phyloP scores from a whole-genome alignment of 2,888 invertebrate genomes.

The Pherbina coryleti region DNA sequence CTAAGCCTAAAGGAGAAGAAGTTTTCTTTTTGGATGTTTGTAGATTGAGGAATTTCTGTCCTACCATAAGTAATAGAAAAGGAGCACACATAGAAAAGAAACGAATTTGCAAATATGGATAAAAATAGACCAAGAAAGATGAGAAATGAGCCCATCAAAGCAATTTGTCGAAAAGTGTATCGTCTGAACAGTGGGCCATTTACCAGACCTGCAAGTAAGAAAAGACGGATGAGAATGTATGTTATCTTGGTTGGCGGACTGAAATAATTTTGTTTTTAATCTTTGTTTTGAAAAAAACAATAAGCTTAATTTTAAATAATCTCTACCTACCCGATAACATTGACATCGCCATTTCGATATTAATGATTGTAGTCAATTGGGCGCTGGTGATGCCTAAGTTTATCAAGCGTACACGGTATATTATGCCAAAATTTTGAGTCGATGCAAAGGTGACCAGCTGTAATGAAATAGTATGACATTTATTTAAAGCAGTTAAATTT shows the following conservation, averaged over 20 bases:
- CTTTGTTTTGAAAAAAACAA: too few relatives aligned
- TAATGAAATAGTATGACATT: constrained; percentile 52
- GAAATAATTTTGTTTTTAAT: too few relatives aligned
- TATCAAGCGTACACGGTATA: constrained; percentile 76
- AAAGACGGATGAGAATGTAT: too few relatives aligned
- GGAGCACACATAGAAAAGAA: constrained; percentile 74
- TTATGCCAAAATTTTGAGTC: constrained; percentile 80
- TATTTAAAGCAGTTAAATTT: too few relatives aligned
- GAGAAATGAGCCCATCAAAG: constrained; percentile 74
- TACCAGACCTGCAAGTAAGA: constrained; percentile 68
- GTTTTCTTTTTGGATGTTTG: neutral
- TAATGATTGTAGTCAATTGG: constrained; percentile 79
- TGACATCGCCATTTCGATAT: constrained; percentile 78
- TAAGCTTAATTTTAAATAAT: too few relatives aligned
- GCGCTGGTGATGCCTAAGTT: constrained; percentile 75
- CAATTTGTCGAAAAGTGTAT: constrained; percentile 77
- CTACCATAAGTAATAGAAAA: constrained; percentile 78
- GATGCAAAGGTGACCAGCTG: constrained; percentile 78
- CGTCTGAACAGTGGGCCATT: constrained; percentile 80
- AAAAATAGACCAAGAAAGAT: constrained; percentile 74
- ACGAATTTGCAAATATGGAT: constrained; percentile 76
- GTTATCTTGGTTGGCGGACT: too few relatives aligned
- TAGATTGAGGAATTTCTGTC: neutral
- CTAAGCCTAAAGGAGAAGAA: constrained; percentile 42
- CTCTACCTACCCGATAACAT: constrained; percentile 76